Percentiles rank a stretch among this genome's conserved stretches.
These are phyloP conservation scores for Dermatemys mawii DNA, from an alignment of 2,113 vertebrate genomes.

Conservation along the genomic window DNA sequence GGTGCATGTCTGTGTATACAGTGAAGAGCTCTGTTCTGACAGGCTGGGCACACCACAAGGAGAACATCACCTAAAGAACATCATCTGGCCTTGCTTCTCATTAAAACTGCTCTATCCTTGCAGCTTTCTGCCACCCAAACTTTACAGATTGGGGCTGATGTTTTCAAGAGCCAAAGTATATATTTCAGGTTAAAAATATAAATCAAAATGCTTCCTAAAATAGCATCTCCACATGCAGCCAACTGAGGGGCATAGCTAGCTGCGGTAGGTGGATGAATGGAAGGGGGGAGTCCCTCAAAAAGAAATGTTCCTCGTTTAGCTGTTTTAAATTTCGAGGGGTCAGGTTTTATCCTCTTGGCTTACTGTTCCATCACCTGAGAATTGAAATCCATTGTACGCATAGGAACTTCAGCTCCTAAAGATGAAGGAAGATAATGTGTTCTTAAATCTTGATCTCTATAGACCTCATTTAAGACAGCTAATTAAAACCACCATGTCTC, in stretches of 20 bases:
- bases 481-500: background rate
- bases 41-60: background rate
- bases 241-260: background rate
- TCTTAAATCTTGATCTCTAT: rapidly evolving
- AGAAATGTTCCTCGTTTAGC: background rate
- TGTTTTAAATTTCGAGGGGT: background rate
- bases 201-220: rapidly evolving
- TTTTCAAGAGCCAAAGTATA: too few relatives aligned
- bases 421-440: rapidly evolving
- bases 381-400: background rate
- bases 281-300: rapidly evolving
- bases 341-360: background rate
- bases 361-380: background rate
- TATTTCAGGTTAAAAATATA: background rate
- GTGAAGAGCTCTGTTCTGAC: background rate
- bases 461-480: rapidly evolving
- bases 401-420: background rate
- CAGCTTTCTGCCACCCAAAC: rapidly evolving
- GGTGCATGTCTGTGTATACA: rapidly evolving
- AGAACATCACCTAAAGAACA: background rate
- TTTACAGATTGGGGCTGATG: background rate
- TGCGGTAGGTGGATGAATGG: background rate
- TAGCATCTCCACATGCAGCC: rapidly evolving
- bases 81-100: background rate
- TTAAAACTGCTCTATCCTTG: rapidly evolving